These are phyloP conservation scores for Trematomus bernacchii DNA, from an alignment of 2,797 vertebrate genomes.

Conservation along the genomic window DNA sequence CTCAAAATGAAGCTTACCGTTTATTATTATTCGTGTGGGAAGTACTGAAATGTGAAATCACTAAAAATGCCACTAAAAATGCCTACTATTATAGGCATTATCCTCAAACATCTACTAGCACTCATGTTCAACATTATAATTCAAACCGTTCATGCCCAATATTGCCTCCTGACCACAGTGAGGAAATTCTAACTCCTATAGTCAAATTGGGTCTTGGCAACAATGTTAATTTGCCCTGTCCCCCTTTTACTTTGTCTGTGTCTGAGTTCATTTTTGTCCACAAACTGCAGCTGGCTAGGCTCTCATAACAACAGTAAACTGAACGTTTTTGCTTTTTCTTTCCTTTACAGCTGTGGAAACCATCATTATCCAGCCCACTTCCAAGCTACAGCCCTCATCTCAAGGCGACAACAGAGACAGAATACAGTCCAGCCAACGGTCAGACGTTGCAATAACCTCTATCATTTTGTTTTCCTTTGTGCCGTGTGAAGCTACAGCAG, in stretches of 20 bases:
- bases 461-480: conserved; percentile 32
- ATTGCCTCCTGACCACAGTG: conserved; percentile 53
- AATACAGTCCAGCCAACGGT: conserved; percentile 37
- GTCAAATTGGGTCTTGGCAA: conserved; percentile 65
- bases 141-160: conserved; percentile 64
- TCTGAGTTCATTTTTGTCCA: conserved; percentile 57
- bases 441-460: conserved; percentile 26
- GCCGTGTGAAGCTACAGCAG: conserved; percentile 20
- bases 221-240: conserved; percentile 56
- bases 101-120: conserved; percentile 47
- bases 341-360: conserved; percentile 56
- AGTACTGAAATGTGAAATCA: conserved; percentile 70
- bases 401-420: conserved; percentile 30
- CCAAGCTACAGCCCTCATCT: conserved; percentile 25
- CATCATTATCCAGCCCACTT: conserved; percentile 61
- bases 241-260: conserved; percentile 38
- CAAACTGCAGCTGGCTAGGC: conserved; percentile 44
- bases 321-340: conserved; percentile 34
- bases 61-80: conserved; percentile 45
- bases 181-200: conserved; percentile 66
- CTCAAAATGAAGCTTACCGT: conserved; percentile 39
- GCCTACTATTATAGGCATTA: conserved; percentile 43
- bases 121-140: conserved; percentile 60
- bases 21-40: conserved; percentile 52
- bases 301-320: conserved; percentile 28